Conservation (phyloP, 2,113 vertebrate species). For the Rhizomys pruinosus region DNA sequence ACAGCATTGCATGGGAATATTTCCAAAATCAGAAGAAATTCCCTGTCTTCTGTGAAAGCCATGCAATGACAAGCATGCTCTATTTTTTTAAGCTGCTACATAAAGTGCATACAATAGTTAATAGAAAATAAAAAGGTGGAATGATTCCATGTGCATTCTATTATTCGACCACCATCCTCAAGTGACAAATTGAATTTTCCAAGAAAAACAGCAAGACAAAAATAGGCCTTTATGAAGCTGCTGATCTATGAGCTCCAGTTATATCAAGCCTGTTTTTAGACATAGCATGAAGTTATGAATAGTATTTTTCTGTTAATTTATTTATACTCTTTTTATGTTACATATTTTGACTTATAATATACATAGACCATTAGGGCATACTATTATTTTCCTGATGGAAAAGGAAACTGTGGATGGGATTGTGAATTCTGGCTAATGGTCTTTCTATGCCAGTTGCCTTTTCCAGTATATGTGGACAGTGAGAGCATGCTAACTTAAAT, state of each 20-base stretch:
- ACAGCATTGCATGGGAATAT: neutral
- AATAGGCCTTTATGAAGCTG: neutral
- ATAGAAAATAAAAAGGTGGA: neutral
- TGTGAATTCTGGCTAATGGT: neutral
- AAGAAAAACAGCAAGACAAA: constrained; percentile 10
- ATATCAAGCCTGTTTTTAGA: neutral
- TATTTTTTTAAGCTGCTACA: neutral
- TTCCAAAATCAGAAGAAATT: neutral
- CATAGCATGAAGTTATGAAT: neutral
- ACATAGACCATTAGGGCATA: neutral
- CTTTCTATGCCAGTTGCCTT: neutral
- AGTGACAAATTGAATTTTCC: neutral
- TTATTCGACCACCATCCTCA: neutral
- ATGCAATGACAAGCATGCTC: neutral
- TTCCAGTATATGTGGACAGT: neutral
- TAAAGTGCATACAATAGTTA: neutral
- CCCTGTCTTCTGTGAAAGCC: neutral
- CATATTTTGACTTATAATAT: neutral
- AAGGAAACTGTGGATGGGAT: neutral
- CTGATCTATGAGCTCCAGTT: neutral
- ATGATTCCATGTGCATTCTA: neutral
- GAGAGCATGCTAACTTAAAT: neutral
- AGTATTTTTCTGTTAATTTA: neutral
- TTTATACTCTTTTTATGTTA: neutral
- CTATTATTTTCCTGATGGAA: neutral